phyloP scores from a whole-genome alignment of 2,797 vertebrate species.

The Parambassis ranga region DNA sequence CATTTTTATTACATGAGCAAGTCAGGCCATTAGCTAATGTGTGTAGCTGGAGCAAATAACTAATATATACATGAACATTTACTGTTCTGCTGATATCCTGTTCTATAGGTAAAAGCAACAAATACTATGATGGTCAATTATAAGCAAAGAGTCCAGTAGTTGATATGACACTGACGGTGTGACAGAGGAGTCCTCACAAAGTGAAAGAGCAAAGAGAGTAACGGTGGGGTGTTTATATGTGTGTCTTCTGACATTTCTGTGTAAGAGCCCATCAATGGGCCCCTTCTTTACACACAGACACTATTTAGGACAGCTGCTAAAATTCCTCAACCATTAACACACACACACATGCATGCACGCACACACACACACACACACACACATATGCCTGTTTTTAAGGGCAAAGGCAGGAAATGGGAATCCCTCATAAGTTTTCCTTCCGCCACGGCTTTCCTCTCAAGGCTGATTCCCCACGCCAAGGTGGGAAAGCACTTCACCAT shows the following conservation, averaged over 20 bases:
- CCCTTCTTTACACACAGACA: conserved; percentile 66
- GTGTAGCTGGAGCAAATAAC: conserved; percentile 18
- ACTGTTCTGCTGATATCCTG: not conserved
- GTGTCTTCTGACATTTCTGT: conserved; percentile 35
- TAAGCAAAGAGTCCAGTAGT: not conserved
- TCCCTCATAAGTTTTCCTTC: conserved; percentile 80
- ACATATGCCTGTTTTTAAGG: conserved; percentile 63
- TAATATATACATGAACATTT: conserved; percentile 5
- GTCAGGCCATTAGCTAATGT: conserved; percentile 27
- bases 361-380: conserved; percentile 40
- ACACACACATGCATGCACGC: conserved; percentile 36
- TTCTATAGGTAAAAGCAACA: conserved; percentile 5
- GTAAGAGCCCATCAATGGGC: conserved; percentile 60
- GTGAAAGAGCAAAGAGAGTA: conserved; percentile 6
- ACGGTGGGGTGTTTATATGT: not conserved
- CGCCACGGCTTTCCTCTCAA: conserved; percentile 72
- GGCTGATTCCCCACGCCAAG: conserved; percentile 59
- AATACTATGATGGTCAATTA: not conserved
- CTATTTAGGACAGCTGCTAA: conserved; percentile 79
- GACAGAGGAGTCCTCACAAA: not conserved
- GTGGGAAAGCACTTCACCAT: conserved; percentile 70
- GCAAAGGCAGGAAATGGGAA: conserved; percentile 75
- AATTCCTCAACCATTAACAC: conserved; percentile 74
- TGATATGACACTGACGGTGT: not conserved
- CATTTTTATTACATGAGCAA: conserved; percentile 52